Percentiles rank a stretch among this genome's conserved stretches.
phyloP scores from a whole-genome alignment of 92 coral and sea anemone species.

The Paramuricea clavata region DNA sequence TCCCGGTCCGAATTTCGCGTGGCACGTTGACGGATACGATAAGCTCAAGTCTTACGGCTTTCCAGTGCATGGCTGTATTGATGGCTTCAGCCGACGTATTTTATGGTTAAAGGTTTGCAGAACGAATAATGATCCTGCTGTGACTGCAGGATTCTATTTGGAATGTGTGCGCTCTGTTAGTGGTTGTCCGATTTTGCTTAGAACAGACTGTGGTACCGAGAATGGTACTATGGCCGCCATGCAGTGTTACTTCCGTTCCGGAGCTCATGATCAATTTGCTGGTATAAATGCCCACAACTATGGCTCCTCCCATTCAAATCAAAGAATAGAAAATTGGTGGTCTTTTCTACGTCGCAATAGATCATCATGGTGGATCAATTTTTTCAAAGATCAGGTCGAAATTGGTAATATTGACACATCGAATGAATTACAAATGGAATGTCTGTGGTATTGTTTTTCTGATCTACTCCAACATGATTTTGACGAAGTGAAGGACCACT shows the following conservation, averaged over 20 bases:
- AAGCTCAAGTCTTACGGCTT: neutral
- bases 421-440: conserved; percentile 65
- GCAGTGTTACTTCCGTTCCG: conserved; percentile 14
- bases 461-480: conserved; percentile 57
- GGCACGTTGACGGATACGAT: neutral
- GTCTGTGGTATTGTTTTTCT: conserved; percentile 79
- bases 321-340: conserved; percentile 72
- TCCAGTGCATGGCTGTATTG: conserved; percentile 10
- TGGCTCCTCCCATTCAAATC: conserved; percentile 63
- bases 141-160: conserved; percentile 6
- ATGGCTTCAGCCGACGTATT: neutral
- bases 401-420: conserved; percentile 53
- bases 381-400: conserved; percentile 58
- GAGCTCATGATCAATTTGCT: neutral
- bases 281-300: conserved; percentile 57
- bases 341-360: conserved; percentile 45
- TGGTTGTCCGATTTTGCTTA: conserved; percentile 12
- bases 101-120: conserved; percentile 9
- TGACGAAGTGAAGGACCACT: conserved; percentile 70
- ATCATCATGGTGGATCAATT: conserved; percentile 68
- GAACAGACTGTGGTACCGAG: conserved; percentile 20
- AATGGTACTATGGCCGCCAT: conserved; percentile 20
- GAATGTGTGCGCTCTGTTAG: neutral
- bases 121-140: conserved; percentile 9
- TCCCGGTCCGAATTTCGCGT: conserved; percentile 7